phyloP scores from a whole-genome alignment of 2,113 vertebrate genomes.

The Spea multiplicata region DNA sequence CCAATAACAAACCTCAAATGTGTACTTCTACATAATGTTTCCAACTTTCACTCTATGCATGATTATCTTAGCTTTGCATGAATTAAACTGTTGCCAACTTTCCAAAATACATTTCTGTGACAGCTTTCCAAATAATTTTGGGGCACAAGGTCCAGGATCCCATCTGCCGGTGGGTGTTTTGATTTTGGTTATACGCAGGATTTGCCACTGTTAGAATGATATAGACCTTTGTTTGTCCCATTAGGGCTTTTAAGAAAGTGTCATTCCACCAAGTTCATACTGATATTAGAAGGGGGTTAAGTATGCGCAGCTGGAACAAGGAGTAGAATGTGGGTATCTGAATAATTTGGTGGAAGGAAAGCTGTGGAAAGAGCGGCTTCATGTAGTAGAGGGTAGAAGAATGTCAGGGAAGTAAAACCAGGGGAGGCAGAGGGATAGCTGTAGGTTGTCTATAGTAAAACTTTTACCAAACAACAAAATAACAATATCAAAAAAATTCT shows the following conservation, averaged over 20 bases:
- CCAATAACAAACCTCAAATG: constrained; percentile 9
- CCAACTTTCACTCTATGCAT: constrained; percentile 25
- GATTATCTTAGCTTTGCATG: constrained; percentile 24
- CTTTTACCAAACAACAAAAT: no score
- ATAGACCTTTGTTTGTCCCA: constrained; percentile 10
- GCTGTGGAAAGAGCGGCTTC: no score
- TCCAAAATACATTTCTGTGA: constrained; percentile 44
- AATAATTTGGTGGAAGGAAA: no score
- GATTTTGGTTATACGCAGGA: constrained; percentile 26
- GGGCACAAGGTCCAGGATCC: constrained; percentile 38
- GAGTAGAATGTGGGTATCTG: no score
- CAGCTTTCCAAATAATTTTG: constrained; percentile 44
- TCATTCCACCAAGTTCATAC: no score
- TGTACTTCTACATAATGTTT: constrained; percentile 15
- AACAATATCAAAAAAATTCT: no score
- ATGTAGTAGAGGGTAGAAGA: no score
- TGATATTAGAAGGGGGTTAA: no score
- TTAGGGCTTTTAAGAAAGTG: constrained; percentile 1
- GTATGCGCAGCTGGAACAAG: no score
- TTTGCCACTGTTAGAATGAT: constrained; percentile 16
- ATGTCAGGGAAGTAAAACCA: no score
- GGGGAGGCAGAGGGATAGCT: no score
- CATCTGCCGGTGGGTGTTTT: constrained; percentile 35
- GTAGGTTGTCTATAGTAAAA: no score
- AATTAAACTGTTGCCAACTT: constrained; percentile 34